Conservation (phyloP, 2,888 invertebrate genomes). For the Ernsta delagoae region DNA sequence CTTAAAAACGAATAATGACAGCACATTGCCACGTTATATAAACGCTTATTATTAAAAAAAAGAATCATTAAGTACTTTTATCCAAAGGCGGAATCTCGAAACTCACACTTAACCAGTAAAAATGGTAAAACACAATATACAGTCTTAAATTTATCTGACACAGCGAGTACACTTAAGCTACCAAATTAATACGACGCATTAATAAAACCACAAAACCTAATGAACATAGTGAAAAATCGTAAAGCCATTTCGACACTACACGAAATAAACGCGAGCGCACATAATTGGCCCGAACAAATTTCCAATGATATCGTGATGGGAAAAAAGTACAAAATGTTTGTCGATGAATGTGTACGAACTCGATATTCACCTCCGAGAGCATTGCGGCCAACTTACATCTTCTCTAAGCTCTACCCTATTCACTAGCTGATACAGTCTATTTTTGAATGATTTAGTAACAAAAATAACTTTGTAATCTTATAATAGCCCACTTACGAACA, state of each 20-base stretch:
- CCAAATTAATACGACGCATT: conserved; percentile 37
- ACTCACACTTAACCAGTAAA: not conserved
- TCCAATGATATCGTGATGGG: conserved; percentile 83
- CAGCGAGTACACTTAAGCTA: conserved; percentile 15
- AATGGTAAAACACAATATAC: conserved; percentile 10
- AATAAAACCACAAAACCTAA: conserved; percentile 39
- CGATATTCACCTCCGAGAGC: conserved; percentile 66
- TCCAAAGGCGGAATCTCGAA: not conserved
- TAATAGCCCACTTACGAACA: conserved; percentile 82
- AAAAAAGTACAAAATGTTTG: conserved; percentile 78
- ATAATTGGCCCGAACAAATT: conserved; percentile 83
- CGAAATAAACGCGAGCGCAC: conserved; percentile 74
- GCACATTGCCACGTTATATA: not conserved
- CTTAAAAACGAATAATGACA: not conserved
- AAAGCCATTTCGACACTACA: conserved; percentile 58
- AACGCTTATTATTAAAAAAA: too few relatives aligned
- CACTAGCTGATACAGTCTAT: conserved; percentile 37
- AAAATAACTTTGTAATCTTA: conserved; percentile 58
- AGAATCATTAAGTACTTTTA: not conserved
- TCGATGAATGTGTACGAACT: conserved; percentile 75
- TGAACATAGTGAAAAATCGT: conserved; percentile 43
- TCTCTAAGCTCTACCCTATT: conserved; percentile 40
- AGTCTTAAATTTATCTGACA: conserved; percentile 7
- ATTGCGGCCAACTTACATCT: conserved; percentile 49
- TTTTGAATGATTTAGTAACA: conserved; percentile 40